Percentiles rank a stretch among this genome's conserved stretches.
Evolutionary conservation across 2,113 vertebrate species (phyloP).

Genomic region (Hypocryptadius cinnamomeus): DNA sequence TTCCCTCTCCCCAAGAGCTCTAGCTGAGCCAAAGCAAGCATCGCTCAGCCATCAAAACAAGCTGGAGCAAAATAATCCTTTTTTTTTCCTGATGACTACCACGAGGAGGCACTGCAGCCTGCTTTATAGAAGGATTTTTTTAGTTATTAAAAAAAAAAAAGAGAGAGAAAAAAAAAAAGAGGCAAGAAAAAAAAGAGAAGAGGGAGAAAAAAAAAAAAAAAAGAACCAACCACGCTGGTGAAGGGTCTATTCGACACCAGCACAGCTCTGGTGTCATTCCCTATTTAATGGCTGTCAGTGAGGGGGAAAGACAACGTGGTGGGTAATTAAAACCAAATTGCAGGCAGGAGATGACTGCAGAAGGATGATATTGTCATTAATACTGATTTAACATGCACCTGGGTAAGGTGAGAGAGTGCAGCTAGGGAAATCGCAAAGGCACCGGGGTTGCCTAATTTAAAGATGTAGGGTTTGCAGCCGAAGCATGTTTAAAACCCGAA

Average conservation of each 20-base stretch:
- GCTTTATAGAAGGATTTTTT: conserved; percentile 60
- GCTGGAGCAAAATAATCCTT: not conserved
- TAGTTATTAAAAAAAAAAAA: conserved; percentile 8
- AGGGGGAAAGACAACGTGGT: conserved; percentile 85
- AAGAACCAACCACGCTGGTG: conserved; percentile 21
- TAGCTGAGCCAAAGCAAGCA: conserved; percentile 13
- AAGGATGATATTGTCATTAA: conserved; percentile 89
- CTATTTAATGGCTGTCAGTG: conserved; percentile 91
- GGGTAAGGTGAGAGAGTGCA: conserved; percentile 79
- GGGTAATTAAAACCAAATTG: conserved; percentile 95
- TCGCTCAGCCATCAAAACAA: not conserved
- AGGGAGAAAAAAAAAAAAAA: not conserved
- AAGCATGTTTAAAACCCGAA: conserved; percentile 69
- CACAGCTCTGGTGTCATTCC: conserved; percentile 76
- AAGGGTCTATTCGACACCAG: conserved; percentile 58
- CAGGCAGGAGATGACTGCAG: conserved; percentile 91
- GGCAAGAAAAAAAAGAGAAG: not conserved
- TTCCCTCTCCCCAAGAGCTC: not conserved
- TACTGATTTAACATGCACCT: conserved; percentile 88
- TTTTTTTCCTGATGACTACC: conserved; percentile 3
- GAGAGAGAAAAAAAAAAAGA: not conserved
- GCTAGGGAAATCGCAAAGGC: conserved; percentile 68
- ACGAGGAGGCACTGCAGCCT: conserved; percentile 79
- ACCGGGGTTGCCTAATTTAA: conserved; percentile 69
- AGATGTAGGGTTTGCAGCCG: conserved; percentile 66